Evolutionary conservation across 2,113 vertebrate genomes (phyloP).

Genomic region (Atherinomorus stipes): DNA sequence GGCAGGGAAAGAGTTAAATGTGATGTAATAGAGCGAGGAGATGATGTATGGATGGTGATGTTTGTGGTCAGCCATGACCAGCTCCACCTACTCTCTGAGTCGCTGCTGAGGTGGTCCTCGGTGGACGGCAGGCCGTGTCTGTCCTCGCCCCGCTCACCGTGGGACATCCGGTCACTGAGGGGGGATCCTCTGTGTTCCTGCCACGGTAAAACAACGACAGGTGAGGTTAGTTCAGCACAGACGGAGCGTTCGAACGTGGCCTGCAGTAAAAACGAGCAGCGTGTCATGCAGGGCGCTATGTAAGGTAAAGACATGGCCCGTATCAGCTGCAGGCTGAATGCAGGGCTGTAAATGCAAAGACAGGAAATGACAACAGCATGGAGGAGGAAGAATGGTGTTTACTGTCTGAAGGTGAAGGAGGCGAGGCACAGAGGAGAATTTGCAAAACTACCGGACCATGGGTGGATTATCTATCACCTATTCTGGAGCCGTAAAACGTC

Average conservation of each 20-base stretch:
- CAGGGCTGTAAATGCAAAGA: constrained; percentile 73
- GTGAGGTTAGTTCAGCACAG: constrained; percentile 35
- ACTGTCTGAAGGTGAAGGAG: constrained; percentile 57
- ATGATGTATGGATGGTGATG: background rate
- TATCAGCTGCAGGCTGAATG: constrained; percentile 72
- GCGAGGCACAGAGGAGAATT: constrained; percentile 28
- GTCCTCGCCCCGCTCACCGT: constrained; percentile 63
- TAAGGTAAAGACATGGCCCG: constrained; percentile 57
- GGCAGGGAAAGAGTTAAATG: too few relatives aligned
- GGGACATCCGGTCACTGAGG: constrained; percentile 55
- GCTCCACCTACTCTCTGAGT: constrained; percentile 80
- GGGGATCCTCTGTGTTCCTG: constrained; percentile 75
- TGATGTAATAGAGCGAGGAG: too few relatives aligned
- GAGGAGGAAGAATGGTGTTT: constrained; percentile 61
- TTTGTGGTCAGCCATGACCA: background rate
- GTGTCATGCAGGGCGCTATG: constrained; percentile 56
- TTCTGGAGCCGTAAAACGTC: constrained; percentile 27
- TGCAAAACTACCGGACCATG: constrained; percentile 55
- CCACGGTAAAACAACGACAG: constrained; percentile 23
- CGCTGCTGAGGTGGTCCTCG: constrained; percentile 83
- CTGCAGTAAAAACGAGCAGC: constrained; percentile 49
- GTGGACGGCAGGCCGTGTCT: constrained; percentile 54
- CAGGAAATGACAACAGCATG: constrained; percentile 33
- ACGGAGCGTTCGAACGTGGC: constrained; percentile 23
- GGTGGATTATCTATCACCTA: constrained; percentile 11